Conservation (phyloP, 2,113 vertebrate species). For the Neodontobutis hainanensis region DNA sequence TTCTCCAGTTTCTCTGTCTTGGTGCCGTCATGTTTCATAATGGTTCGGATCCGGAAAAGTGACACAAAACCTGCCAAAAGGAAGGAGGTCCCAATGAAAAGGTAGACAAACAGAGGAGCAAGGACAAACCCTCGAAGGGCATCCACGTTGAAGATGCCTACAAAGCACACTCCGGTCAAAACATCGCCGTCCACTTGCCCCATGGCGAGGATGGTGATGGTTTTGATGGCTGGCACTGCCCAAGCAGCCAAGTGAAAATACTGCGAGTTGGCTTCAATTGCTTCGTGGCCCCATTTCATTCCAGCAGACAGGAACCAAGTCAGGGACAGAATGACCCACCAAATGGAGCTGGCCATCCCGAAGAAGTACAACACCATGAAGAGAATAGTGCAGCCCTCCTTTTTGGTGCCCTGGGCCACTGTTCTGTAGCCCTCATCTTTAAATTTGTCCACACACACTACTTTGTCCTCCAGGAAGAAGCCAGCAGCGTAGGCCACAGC, state of each 20-base stretch:
- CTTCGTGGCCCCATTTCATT: constrained; percentile 99
- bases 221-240: constrained; percentile 96
- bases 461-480: constrained; percentile 92
- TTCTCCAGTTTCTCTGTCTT: constrained; percentile 98
- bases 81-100: constrained; percentile 98
- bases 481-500: constrained; percentile 92
- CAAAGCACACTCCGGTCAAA: constrained; percentile 94
- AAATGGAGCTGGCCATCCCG: constrained; percentile 98
- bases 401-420: constrained; percentile 96
- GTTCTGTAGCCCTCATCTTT: constrained; percentile 91
- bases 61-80: constrained; percentile 96
- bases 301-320: constrained; percentile 98
- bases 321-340: constrained; percentile 97
- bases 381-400: constrained; percentile 98
- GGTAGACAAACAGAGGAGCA: constrained; percentile 94
- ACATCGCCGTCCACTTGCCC: constrained; percentile 95
- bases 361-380: constrained; percentile 99
- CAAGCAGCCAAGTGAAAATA: constrained; percentile 98
- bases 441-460: constrained; percentile 93
- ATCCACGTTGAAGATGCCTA: constrained; percentile 93
- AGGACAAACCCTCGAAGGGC: constrained; percentile 93
- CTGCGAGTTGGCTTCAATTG: constrained; percentile 96
- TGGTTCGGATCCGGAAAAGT: constrained; percentile 95
- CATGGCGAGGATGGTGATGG: constrained; percentile 97
- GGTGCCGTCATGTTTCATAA: constrained; percentile 98